A percentile compares a stretch with the other conserved stretches of the same genome.
phyloP scores from a whole-genome alignment of 2,797 vertebrate genomes.

The Anableps anableps region DNA sequence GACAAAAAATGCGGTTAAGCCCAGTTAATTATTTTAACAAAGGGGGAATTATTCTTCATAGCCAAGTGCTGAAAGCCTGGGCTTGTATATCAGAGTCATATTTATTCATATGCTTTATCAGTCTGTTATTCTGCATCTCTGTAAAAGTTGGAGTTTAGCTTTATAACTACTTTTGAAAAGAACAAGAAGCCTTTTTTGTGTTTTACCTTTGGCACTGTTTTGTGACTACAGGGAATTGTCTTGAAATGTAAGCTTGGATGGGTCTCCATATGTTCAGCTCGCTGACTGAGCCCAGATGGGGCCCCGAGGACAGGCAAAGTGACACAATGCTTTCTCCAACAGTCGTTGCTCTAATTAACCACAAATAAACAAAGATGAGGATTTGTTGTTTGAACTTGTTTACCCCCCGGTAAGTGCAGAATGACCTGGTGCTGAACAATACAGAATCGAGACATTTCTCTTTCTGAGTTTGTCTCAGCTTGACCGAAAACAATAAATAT shows the following conservation, averaged over 20 bases:
- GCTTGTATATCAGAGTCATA: background rate
- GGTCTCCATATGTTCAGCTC: background rate
- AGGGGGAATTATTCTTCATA: background rate
- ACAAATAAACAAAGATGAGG: background rate
- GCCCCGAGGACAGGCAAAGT: background rate
- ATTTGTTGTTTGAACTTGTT: background rate
- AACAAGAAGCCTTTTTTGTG: background rate
- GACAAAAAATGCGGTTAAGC: background rate
- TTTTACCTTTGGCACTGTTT: background rate
- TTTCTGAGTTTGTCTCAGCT: background rate
- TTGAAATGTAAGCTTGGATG: background rate
- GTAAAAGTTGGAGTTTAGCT: background rate
- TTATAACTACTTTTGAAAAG: too few relatives aligned
- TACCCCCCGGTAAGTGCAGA: background rate
- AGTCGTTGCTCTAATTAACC: background rate
- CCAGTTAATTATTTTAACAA: background rate
- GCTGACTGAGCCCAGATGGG: background rate
- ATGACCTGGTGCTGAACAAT: too few relatives aligned
- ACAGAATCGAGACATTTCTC: too few relatives aligned
- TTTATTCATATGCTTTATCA: background rate
- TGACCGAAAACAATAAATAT: background rate
- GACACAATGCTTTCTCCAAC: background rate
- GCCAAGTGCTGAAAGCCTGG: background rate
- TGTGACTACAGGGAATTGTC: background rate
- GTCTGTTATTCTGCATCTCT: background rate